A percentile compares a stretch with the other conserved stretches of the same genome.
Evolutionary conservation across 2,113 vertebrate genomes (phyloP).

Genomic region (Cyprinus carpio): DNA sequence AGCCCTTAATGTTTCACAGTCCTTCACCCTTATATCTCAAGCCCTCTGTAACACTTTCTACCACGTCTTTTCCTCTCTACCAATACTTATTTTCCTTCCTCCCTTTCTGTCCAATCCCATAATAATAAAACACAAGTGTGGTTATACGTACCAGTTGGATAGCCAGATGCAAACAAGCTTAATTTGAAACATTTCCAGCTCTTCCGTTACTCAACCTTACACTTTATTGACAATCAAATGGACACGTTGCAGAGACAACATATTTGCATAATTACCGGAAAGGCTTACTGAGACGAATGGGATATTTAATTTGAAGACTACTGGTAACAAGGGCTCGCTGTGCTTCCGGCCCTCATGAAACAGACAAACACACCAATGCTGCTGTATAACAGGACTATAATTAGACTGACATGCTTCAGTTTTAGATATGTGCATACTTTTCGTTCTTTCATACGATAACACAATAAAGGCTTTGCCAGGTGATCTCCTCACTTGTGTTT

Average conservation of each 20-base stretch:
- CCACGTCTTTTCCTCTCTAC: slow-evolving; percentile 34
- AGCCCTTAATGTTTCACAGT: slow-evolving; percentile 37
- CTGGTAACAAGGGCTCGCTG: slow-evolving; percentile 62
- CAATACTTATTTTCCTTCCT: slow-evolving; percentile 41
- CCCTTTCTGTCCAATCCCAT: neutral
- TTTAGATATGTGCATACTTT: neutral
- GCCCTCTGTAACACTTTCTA: neutral
- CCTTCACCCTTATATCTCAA: slow-evolving; percentile 4
- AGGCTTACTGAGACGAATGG: slow-evolving; percentile 67
- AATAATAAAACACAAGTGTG: slow-evolving; percentile 76
- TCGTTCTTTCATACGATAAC: neutral
- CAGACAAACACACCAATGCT: neutral
- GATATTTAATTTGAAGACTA: slow-evolving; percentile 75
- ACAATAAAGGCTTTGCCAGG: slow-evolving; percentile 13
- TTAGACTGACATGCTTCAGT: neutral
- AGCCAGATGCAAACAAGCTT: slow-evolving; percentile 59
- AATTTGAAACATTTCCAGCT: slow-evolving; percentile 71
- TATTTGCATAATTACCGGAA: slow-evolving; percentile 78
- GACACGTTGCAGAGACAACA: slow-evolving; percentile 68
- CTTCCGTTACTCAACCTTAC: slow-evolving; percentile 67
- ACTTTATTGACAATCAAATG: slow-evolving; percentile 69
- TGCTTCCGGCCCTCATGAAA: neutral
- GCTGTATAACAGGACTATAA: slow-evolving; percentile 4
- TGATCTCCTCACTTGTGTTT: neutral
- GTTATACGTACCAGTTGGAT: slow-evolving; percentile 27